Conservation (phyloP, 2,888 invertebrate species). For the Andrena trimmerana region DNA sequence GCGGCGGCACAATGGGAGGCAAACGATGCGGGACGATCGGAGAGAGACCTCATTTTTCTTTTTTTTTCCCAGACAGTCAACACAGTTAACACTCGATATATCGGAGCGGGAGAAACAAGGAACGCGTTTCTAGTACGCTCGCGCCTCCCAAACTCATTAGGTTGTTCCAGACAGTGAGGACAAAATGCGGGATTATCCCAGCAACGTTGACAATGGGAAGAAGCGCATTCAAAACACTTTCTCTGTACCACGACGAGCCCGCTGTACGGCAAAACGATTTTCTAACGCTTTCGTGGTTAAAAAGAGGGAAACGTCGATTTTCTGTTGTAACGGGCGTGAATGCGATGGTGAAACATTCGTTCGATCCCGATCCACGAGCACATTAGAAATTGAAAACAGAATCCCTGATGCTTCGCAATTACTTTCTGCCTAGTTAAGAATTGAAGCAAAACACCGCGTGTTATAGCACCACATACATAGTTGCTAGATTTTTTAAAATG, state of each 20-base stretch:
- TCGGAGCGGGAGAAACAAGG: constrained; percentile 30
- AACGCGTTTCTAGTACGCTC: constrained; percentile 37
- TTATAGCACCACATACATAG: neutral
- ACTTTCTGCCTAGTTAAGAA: too few species aligned
- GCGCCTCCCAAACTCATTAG: constrained; percentile 83
- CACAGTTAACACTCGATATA: constrained; percentile 21
- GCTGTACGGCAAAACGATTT: neutral
- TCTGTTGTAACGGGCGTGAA: neutral
- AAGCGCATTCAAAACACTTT: neutral
- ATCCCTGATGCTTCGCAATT: neutral
- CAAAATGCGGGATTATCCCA: constrained; percentile 33
- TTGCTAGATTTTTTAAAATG: neutral
- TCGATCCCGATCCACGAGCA: neutral
- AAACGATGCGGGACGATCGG: constrained; percentile 66
- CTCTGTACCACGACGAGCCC: neutral
- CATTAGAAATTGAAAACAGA: neutral
- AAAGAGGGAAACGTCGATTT: neutral
- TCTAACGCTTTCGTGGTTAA: neutral
- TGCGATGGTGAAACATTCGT: neutral
- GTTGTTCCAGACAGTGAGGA: constrained; percentile 84
- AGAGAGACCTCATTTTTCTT: neutral
- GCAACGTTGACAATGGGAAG: constrained; percentile 18
- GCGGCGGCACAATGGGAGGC: constrained; percentile 70
- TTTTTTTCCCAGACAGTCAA: constrained; percentile 1
- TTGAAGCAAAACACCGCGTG: too few species aligned